A percentile compares a stretch with the other conserved stretches of the same genome.
These are phyloP conservation scores for Armadillidium nasatum DNA, from an alignment of 1,140 invertebrate genomes.

Conservation along the genomic window DNA sequence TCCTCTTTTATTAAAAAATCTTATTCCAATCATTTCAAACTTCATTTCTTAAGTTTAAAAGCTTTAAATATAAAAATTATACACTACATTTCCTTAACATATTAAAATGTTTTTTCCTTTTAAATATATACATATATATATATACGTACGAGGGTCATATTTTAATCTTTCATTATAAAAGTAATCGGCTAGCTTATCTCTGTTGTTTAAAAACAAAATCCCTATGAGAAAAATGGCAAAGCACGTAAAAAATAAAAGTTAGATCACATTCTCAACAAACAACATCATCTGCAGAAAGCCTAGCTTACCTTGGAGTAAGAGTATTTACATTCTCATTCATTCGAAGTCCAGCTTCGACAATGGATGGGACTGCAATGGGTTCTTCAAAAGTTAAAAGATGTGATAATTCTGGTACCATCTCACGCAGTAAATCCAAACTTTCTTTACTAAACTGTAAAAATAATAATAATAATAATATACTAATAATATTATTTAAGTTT, in stretches of 20 bases:
- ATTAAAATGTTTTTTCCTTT: too few species aligned
- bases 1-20: too few species aligned
- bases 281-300: not conserved
- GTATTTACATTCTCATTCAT: not conserved
- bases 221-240: not conserved
- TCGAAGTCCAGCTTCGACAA: not conserved
- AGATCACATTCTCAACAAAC: not conserved
- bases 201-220: not conserved
- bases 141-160: too few species aligned
- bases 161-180: not conserved
- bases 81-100: too few species aligned
- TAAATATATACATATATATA: too few species aligned
- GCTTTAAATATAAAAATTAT: too few species aligned
- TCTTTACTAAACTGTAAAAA: not conserved
- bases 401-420: not conserved
- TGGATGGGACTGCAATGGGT: not conserved
- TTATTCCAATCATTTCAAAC: too few species aligned
- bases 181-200: not conserved
- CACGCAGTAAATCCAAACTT: not conserved
- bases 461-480: not conserved
- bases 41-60: too few species aligned
- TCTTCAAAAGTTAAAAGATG: not conserved
- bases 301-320: not conserved
- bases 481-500: not conserved
- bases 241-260: not conserved